A percentile compares a stretch with the other conserved stretches of the same genome.
Evolutionary conservation across 2,888 invertebrate species (phyloP).

Genomic region (Xanthorhoe spadicearia): DNA sequence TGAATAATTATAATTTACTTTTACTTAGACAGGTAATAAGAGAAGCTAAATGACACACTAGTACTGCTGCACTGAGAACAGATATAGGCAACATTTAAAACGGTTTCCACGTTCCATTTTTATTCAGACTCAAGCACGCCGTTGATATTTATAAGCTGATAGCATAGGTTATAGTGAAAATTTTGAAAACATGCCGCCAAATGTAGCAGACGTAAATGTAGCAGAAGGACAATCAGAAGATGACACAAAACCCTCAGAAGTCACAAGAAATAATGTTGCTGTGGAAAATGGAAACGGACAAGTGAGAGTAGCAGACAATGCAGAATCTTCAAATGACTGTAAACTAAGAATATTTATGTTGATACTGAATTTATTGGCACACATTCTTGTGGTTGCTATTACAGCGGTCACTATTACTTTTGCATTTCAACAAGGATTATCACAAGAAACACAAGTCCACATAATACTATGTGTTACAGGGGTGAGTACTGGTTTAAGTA

Average conservation of each 20-base stretch:
- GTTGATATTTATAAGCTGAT: neutral
- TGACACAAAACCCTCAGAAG: conserved; percentile 21
- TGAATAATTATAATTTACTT: too few species aligned
- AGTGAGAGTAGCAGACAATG: conserved; percentile 13
- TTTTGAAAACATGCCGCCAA: conserved; percentile 38
- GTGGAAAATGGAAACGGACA: conserved; percentile 22
- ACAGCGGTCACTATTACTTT: conserved; percentile 56
- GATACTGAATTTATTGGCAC: conserved; percentile 56
- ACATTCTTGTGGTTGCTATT: conserved; percentile 60
- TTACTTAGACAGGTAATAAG: neutral
- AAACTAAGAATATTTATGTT: conserved; percentile 56
- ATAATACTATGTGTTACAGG: conserved; percentile 67
- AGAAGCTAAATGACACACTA: conserved; percentile 20
- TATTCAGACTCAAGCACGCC: conserved; percentile 22
- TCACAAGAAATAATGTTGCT: conserved; percentile 8
- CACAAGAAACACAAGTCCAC: conserved; percentile 58
- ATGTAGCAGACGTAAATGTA: conserved; percentile 28
- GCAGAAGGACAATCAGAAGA: conserved; percentile 26
- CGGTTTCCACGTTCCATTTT: conserved; percentile 12
- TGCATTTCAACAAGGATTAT: conserved; percentile 55
- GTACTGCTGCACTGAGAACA: conserved; percentile 9
- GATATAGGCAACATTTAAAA: conserved; percentile 27
- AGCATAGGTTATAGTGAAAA: neutral
- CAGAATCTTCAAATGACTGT: conserved; percentile 40
- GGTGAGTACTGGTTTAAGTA: conserved; percentile 55